phyloP scores from a whole-genome alignment of 92 coral and sea anemone genomes.

The Virgularia gustaviana region DNA sequence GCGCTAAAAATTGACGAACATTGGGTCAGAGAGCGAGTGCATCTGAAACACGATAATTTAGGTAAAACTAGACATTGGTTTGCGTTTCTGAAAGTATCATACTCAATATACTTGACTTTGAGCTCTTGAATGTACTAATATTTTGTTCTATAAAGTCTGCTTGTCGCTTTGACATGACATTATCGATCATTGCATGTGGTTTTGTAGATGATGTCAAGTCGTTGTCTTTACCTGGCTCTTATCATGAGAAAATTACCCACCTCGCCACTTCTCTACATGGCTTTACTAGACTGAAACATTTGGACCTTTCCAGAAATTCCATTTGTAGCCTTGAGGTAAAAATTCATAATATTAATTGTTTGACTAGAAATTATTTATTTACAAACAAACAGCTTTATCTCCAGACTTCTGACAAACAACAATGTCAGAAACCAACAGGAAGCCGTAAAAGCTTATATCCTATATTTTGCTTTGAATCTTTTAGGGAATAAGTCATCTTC shows the following conservation, averaged over 20 bases:
- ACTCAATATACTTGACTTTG: conserved; percentile 20
- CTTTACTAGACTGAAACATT: conserved; percentile 77
- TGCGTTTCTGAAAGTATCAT: background rate
- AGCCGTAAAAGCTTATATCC: no score
- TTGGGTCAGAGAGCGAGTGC: conserved; percentile 92
- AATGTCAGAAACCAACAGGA: no score
- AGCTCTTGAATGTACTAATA: conserved; percentile 8
- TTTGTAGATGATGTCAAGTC: conserved; percentile 91
- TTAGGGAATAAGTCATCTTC: conserved; percentile 73
- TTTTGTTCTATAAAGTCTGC: background rate
- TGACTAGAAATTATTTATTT: no score
- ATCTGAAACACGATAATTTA: conserved; percentile 88
- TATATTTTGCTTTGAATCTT: background rate
- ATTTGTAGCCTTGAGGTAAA: conserved; percentile 69
- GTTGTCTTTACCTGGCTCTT: conserved; percentile 85
- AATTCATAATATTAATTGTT: background rate
- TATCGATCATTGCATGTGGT: background rate
- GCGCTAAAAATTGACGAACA: conserved; percentile 94
- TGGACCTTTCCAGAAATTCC: conserved; percentile 87
- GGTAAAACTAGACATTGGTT: no score
- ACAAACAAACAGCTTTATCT: no score
- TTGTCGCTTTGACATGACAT: background rate
- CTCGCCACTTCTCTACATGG: conserved; percentile 74
- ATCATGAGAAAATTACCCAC: conserved; percentile 78
- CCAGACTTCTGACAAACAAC: no score